A percentile compares a stretch with the other conserved stretches of the same genome.
These are phyloP conservation scores for Agriotes lineatus DNA, from an alignment of 2,888 invertebrate genomes.

Conservation along the genomic window DNA sequence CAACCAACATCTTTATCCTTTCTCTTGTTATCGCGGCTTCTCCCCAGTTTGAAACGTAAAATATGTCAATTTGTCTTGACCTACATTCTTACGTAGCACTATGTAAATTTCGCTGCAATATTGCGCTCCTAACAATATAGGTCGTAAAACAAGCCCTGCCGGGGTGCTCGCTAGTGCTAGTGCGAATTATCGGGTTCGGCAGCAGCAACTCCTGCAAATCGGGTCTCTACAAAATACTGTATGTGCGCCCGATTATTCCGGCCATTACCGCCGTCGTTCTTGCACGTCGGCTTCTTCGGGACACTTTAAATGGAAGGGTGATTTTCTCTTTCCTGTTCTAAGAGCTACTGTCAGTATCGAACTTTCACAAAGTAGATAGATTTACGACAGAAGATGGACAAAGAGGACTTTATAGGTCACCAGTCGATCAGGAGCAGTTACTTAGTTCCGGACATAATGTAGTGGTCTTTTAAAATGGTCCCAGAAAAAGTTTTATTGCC, in stretches of 20 bases:
- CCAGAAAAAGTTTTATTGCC: constrained; percentile 44
- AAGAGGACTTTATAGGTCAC: constrained; percentile 53
- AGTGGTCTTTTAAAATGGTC: constrained; percentile 43
- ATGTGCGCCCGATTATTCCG: too few relatives aligned
- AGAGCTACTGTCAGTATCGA: constrained; percentile 24
- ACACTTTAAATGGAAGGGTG: too few relatives aligned
- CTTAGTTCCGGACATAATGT: constrained; percentile 50
- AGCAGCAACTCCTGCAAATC: too few relatives aligned
- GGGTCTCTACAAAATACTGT: too few relatives aligned
- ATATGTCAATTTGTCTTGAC: constrained; percentile 42
- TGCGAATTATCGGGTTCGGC: constrained; percentile 22
- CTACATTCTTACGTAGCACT: constrained; percentile 33
- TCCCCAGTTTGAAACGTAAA: constrained; percentile 35
- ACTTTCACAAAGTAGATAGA: constrained; percentile 51
- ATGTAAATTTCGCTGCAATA: constrained; percentile 36
- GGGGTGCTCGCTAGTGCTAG: neutral
- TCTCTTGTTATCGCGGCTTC: constrained; percentile 30
- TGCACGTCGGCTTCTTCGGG: too few relatives aligned
- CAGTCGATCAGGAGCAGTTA: constrained; percentile 50
- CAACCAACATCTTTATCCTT: constrained; percentile 16
- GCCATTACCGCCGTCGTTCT: too few relatives aligned
- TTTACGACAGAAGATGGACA: constrained; percentile 50
- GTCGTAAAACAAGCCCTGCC: constrained; percentile 18
- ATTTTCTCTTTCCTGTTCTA: neutral
- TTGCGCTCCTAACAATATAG: constrained; percentile 32